Base-by-base conservation (phyloP, 2,113 vertebrate species). In the Cryptotis parvus region DNA sequence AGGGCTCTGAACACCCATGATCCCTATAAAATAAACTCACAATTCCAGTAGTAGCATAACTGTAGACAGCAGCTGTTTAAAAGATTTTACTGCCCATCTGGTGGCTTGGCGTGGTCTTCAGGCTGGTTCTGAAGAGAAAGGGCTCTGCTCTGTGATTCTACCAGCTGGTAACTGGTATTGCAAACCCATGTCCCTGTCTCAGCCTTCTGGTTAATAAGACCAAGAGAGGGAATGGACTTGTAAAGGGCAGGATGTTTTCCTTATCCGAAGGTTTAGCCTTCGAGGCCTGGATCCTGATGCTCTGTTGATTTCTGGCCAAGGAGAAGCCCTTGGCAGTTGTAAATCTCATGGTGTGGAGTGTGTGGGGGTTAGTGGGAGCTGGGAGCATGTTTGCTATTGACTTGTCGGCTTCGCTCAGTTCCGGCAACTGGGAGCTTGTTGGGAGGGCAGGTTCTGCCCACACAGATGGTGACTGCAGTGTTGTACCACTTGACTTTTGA, bases 51-150 rank as follows among this genome's bases (percentile, higher is more conserved):
- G 91, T 88, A 93, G 94, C 96, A 79, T 92, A 79, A 84, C 89
- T n/a, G 84, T 94, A 89, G 95, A 95, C 87, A 33, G 91, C 92
- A 97, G 96, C 94, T 97, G 95, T 97, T 98, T 97, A 97, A 97
- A 95, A 96, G 92, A 94, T 96, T 98, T 97, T 96, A 96, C 94
- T 95, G 88, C 94, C 97, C 98, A 98, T 97, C 97, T 98, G 98
- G 97, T 80, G 86, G 86, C 94, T 96, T 95, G 96, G 96, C 90
- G 33, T 39, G 84, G 94, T 75, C 82, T 93, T 92, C 84, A 87
- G 90, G 84, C 95, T 80, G 96, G 94, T 94, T 97, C 89, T 84
- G 55, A 82, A 92, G 92, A 96, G 96, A 94, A 94, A 96, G 95
- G 72, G 90, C 96, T 96, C 94, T 95, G 95, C 96, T 97, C 93